These are phyloP conservation scores for Crotalus helleri DNA, from an alignment of 2,113 vertebrate genomes.

Conservation along the genomic window DNA sequence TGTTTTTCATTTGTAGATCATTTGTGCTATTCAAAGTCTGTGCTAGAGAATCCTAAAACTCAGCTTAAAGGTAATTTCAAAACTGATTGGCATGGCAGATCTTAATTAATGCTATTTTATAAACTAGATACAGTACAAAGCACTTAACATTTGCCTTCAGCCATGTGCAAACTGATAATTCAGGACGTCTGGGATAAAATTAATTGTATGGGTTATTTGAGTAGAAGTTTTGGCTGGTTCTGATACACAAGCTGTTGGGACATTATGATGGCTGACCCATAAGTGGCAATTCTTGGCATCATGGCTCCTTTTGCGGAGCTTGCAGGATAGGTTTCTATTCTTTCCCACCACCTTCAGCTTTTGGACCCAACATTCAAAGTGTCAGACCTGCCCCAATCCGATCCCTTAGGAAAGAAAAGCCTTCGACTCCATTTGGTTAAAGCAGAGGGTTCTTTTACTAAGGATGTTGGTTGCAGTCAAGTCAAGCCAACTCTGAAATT, in stretches of 20 bases:
- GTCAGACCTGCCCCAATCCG: no score
- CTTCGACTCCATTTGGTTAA: no score
- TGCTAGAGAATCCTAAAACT: slow-evolving; percentile 27
- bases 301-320: not conserved
- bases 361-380: not conserved
- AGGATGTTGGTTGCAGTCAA: no score
- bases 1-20: not conserved
- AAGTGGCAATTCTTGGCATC: not conserved
- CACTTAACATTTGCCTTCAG: not conserved
- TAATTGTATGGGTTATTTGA: not conserved
- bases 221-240: not conserved
- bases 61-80: slow-evolving; percentile 27
- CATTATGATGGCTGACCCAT: not conserved
- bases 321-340: not conserved
- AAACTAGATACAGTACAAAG: not conserved
- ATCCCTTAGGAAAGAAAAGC: no score
- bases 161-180: not conserved
- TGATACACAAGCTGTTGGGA: not conserved
- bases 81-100: not conserved
- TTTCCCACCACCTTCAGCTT: not conserved
- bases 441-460: no score
- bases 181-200: not conserved
- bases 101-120: not conserved
- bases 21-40: not conserved
- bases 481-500: no score